These are phyloP conservation scores for Lytechinus variegatus DNA, from an alignment of 35 echinoderm and acorn worm genomes.

Conservation along the genomic window DNA sequence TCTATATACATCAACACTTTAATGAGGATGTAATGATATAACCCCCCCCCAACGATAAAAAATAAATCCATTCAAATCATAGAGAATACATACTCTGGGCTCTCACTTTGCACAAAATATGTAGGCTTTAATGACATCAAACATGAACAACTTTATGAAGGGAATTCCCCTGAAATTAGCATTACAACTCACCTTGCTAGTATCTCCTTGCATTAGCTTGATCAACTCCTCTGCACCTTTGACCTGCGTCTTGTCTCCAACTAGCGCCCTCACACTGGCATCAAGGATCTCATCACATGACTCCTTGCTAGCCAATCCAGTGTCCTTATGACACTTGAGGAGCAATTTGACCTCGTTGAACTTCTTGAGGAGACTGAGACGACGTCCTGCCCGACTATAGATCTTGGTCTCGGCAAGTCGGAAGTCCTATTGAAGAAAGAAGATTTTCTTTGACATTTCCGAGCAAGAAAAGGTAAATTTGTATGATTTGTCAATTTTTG, in stretches of 20 bases:
- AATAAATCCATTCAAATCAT: too few relatives aligned
- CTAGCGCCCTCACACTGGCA: slow-evolving; percentile 77
- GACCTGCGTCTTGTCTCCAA: slow-evolving; percentile 60
- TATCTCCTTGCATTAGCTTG: slow-evolving; percentile 91
- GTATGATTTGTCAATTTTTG: too few relatives aligned
- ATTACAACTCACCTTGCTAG: slow-evolving; percentile 73
- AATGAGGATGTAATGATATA: too few relatives aligned
- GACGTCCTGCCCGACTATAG: slow-evolving; percentile 76
- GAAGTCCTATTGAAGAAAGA: slow-evolving; percentile 66
- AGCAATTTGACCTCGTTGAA: slow-evolving; percentile 78
- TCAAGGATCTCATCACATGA: slow-evolving; percentile 83
- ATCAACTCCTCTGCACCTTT: slow-evolving; percentile 90
- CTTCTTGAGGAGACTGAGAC: slow-evolving; percentile 73
- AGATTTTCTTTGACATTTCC: too few relatives aligned
- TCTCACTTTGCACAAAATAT: neutral
- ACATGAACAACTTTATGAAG: too few relatives aligned
- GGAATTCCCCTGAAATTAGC: neutral
- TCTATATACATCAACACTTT: too few relatives aligned
- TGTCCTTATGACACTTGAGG: slow-evolving; percentile 60
- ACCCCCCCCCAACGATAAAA: too few relatives aligned
- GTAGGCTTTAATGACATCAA: too few relatives aligned
- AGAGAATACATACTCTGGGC: too few relatives aligned
- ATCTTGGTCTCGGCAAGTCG: slow-evolving; percentile 80
- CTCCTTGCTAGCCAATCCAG: slow-evolving; percentile 72
- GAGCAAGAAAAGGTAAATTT: too few relatives aligned